phyloP scores from a whole-genome alignment of 2,797 vertebrate genomes.

The Phoxinus dragarum region DNA sequence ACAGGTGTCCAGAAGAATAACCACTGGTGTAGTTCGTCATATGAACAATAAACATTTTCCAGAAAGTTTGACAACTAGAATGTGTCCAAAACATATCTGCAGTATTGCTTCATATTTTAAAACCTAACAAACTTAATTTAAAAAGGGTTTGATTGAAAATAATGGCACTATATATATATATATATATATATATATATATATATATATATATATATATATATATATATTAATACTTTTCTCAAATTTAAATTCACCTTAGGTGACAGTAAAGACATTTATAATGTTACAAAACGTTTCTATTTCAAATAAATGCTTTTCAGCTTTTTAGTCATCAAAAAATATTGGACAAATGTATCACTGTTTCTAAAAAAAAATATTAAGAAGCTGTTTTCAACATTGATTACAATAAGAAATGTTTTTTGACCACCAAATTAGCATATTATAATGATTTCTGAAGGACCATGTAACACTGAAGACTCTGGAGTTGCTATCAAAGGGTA shows the following conservation, averaged over 20 bases:
- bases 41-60: neutral
- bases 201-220: no score
- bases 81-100: neutral
- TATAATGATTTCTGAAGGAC: neutral
- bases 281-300: neutral
- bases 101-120: neutral
- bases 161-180: neutral
- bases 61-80: neutral
- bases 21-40: neutral
- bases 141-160: neutral
- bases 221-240: neutral
- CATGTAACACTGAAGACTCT: neutral
- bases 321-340: no score
- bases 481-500: neutral
- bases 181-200: no score
- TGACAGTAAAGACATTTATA: neutral
- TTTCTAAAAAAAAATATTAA: neutral
- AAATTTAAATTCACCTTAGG: neutral
- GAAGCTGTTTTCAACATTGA: neutral
- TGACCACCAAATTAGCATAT: neutral
- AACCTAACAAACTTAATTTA: neutral
- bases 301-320: no score
- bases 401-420: neutral
- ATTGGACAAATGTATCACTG: no score
- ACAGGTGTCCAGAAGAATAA: neutral